Percentiles rank a stretch among this genome's conserved stretches.
These are phyloP conservation scores for Tetrao urogallus DNA, from an alignment of 2,113 vertebrate species.

Conservation along the genomic window DNA sequence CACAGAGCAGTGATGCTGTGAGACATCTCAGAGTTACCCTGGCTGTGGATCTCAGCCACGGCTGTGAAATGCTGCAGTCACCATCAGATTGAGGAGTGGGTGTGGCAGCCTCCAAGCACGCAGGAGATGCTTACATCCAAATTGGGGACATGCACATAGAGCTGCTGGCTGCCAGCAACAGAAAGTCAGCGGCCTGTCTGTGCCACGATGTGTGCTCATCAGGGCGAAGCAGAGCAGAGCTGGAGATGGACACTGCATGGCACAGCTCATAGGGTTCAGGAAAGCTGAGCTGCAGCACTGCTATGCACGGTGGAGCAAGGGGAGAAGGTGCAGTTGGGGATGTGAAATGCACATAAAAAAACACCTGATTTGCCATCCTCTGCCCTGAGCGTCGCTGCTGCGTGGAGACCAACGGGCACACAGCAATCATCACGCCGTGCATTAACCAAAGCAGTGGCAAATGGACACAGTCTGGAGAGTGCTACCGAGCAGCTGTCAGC, in stretches of 20 bases:
- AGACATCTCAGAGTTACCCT: background rate
- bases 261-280: background rate
- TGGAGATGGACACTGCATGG: background rate
- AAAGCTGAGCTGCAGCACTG: fast-evolving
- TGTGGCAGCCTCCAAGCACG: background rate
- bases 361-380: fast-evolving
- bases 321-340: fast-evolving
- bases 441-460: background rate
- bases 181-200: background rate
- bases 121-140: background rate
- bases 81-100: fast-evolving
- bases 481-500: fast-evolving
- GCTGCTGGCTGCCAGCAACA: background rate
- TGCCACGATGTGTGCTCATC: fast-evolving
- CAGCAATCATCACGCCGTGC: fast-evolving
- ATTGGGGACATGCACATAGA: background rate
- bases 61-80: fast-evolving
- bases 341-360: fast-evolving
- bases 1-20: fast-evolving
- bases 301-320: fast-evolving
- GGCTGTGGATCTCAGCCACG: fast-evolving
- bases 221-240: no score
- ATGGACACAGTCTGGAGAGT: background rate
- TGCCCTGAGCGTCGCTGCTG: background rate
- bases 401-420: fast-evolving